Evolutionary conservation across 1,140 invertebrate genomes (phyloP), one percentile per base, ranked within the genome.

Genomic region (Drosophila yakuba): DNA sequence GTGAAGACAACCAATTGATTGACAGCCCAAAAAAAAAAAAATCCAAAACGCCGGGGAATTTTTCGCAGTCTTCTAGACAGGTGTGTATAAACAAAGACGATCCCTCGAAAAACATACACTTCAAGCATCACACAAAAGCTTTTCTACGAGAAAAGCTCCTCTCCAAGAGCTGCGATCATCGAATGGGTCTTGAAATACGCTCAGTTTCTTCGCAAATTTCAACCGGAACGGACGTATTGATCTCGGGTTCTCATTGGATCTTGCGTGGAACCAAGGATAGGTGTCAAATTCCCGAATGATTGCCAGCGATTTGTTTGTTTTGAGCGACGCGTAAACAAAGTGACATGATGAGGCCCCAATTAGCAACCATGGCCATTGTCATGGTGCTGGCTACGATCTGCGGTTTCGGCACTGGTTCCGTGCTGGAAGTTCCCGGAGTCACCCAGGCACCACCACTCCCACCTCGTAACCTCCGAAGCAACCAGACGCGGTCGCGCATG

Each of bases 61-160:
- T 74, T 82, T 68, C 56, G 28, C 20, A 41, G 12, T 44, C 45
- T 52, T n/a, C 28, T 8, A 58, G 23, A 15, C 23, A 45, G 48
- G 39, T 36, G 50, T 68, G 45, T 60, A 62, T 81, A 81, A 81
- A 77, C 78, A 80, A 72, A 75, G 75, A 36, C 51, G 39, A 61
- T 50, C 51, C 60, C 61, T 23, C 44, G 20, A 57, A 54, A 44
- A n/a, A 2, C 7, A 43, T 7, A 44, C 20, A 36, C 38, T 61
- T 41, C n/a, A 25, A 52, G 48, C 36, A 62, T 55, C 58, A 41
- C 39, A 7, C 28, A 2, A 47, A 39, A 64, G 56, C 75, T 63
- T 32, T 38, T 14, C 15, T 3, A 15, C 43, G 15, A 20, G 36
- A 41, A 54, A 66, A 56, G 66, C 55, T 77, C 12, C n/a, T 28